Evolutionary conservation across 2,113 vertebrate genomes (phyloP).

Genomic region (Nothocercus nigrocapillus): DNA sequence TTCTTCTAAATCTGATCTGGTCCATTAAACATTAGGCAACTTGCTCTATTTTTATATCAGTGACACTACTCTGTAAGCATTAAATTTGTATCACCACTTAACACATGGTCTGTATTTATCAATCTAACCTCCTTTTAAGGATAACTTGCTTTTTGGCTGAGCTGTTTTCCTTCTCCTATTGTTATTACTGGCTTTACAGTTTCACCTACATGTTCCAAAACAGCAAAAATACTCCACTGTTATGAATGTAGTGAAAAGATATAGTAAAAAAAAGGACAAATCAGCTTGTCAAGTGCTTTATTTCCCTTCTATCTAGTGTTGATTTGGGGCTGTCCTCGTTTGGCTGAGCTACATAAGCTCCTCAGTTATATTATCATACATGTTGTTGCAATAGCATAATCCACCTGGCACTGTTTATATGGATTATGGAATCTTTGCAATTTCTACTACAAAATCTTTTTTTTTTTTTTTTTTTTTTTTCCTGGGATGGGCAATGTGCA

Average conservation of each 20-base stretch:
- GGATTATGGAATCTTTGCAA: neutral
- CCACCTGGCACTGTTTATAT: neutral
- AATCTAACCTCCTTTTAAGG: slow-evolving; percentile 68
- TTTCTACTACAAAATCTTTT: neutral
- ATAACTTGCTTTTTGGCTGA: slow-evolving; percentile 33
- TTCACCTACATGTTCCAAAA: slow-evolving; percentile 3
- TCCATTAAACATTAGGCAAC: neutral
- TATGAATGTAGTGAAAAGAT: neutral
- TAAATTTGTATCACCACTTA: slow-evolving; percentile 42
- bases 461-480: rapidly evolving
- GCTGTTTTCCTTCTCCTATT: neutral
- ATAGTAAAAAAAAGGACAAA: neutral
- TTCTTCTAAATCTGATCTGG: slow-evolving; percentile 6
- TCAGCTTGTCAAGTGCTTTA: neutral
- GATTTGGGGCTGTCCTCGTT: neutral
- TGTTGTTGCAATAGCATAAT: neutral
- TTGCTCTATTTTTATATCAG: slow-evolving; percentile 50
- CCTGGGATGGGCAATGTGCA: neutral
- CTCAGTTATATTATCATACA: neutral
- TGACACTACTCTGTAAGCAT: slow-evolving; percentile 47
- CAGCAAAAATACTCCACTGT: neutral
- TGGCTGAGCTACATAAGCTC: neutral
- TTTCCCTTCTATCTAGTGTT: neutral
- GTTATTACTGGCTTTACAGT: slow-evolving; percentile 41
- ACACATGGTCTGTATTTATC: slow-evolving; percentile 49